These are phyloP conservation scores for Montipora sp. DNA, from an alignment of 64 coral and sea anemone genomes.

Conservation along the genomic window DNA sequence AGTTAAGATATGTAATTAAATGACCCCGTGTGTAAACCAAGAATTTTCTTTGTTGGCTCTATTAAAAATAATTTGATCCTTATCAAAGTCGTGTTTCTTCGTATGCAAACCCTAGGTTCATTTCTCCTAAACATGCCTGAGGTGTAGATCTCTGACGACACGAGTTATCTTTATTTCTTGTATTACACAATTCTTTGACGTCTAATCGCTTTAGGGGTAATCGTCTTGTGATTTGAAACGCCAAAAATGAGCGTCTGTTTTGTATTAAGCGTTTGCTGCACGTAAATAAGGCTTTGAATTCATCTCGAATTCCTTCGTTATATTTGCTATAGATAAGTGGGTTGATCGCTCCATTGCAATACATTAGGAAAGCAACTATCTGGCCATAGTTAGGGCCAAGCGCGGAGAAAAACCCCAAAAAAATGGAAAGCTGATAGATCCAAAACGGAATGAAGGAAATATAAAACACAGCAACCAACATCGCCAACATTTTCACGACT, in stretches of 20 bases:
- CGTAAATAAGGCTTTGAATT: constrained; percentile 27
- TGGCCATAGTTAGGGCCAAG: not conserved
- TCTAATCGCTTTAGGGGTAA: not conserved
- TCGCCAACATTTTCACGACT: constrained; percentile 11
- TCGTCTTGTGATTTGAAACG: not conserved
- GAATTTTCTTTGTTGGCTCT: not conserved
- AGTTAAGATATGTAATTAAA: too few species aligned
- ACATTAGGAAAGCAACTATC: constrained; percentile 18
- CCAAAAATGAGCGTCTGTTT: not conserved
- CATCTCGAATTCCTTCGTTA: constrained; percentile 16
- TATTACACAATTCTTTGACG: not conserved
- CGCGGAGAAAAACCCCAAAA: not conserved
- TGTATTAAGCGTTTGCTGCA: not conserved
- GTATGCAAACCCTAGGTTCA: not conserved
- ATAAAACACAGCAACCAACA: constrained; percentile 27
- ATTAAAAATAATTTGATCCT: too few species aligned
- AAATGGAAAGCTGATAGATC: constrained; percentile 16
- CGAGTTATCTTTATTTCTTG: not conserved
- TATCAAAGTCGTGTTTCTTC: constrained; percentile 5
- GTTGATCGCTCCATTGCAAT: constrained; percentile 20
- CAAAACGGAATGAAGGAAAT: constrained; percentile 40
- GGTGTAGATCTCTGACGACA: not conserved
- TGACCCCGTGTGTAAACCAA: too few species aligned
- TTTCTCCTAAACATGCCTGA: not conserved
- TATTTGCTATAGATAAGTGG: constrained; percentile 13